phyloP scores from a whole-genome alignment of 1,140 invertebrate species.

The Zaprionus inermis region DNA sequence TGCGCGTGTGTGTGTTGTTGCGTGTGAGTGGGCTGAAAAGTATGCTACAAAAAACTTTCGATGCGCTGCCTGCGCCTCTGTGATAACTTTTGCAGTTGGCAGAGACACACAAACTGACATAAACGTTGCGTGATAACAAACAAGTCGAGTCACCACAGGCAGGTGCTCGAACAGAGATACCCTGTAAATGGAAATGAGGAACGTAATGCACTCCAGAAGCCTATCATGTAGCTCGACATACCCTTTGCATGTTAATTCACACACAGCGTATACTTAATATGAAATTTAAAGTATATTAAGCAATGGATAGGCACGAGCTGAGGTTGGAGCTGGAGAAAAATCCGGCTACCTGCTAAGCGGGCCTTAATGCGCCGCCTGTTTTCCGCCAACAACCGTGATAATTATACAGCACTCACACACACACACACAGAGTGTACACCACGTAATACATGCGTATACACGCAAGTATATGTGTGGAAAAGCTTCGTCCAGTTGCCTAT shows the following conservation, averaged over 20 bases:
- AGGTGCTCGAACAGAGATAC: background rate
- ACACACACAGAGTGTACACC: background rate
- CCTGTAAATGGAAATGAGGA: background rate
- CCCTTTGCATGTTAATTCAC: background rate
- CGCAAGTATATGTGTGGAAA: background rate
- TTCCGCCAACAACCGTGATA: conserved; percentile 27
- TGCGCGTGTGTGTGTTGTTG: conserved; percentile 24
- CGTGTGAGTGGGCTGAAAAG: conserved; percentile 47
- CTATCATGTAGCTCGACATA: background rate
- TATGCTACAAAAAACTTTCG: conserved; percentile 41
- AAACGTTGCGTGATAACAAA: conserved; percentile 36
- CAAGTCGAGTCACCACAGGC: background rate
- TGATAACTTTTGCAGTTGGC: conserved; percentile 63
- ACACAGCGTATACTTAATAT: conserved; percentile 47
- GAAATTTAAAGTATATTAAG: conserved; percentile 70
- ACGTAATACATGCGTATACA: background rate
- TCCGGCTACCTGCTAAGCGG: conserved; percentile 41
- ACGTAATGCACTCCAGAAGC: background rate
- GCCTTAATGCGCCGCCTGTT: conserved; percentile 62
- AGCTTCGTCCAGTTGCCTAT: conserved; percentile 8
- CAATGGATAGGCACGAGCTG: conserved; percentile 61
- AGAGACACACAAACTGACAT: conserved; percentile 38
- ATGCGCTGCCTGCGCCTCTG: conserved; percentile 55
- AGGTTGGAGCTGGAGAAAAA: background rate
- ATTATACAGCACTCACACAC: conserved; percentile 30